phyloP scores from a whole-genome alignment of 2,113 vertebrate genomes.

The Hippocampus abdominalis region DNA sequence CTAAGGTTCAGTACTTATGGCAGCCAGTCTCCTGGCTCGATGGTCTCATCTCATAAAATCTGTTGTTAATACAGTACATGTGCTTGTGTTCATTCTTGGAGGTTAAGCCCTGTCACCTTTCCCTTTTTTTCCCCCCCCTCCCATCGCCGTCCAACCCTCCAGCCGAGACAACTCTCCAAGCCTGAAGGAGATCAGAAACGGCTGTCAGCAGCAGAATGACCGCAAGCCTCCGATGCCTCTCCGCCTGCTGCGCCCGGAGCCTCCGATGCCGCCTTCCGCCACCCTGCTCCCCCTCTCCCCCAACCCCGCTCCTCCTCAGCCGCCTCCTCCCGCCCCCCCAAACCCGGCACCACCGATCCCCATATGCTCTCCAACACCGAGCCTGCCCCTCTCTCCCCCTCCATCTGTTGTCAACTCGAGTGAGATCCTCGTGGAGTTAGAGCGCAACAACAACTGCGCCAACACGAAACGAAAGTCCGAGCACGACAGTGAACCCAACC shows the following conservation, averaged over 20 bases:
- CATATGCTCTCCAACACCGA: constrained; percentile 31
- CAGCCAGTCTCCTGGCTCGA: constrained; percentile 12
- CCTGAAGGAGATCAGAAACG: constrained; percentile 96
- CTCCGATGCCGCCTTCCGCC: constrained; percentile 74
- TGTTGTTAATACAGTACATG: not conserved
- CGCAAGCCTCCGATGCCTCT: constrained; percentile 93
- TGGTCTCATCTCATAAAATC: not conserved
- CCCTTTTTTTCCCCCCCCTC: not conserved
- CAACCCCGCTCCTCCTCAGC: constrained; percentile 31
- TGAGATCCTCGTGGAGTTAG: constrained; percentile 94
- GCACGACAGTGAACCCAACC: constrained; percentile 92
- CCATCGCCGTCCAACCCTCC: not conserved
- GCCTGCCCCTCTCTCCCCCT: constrained; percentile 72
- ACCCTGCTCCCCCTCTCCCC: constrained; percentile 44
- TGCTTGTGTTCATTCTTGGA: not conserved
- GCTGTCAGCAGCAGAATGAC: constrained; percentile 94
- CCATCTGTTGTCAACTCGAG: constrained; percentile 90
- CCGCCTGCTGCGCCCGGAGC: constrained; percentile 88
- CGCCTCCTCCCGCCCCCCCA: constrained; percentile 41
- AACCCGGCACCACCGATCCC: constrained; percentile 61
- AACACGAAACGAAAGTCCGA: constrained; percentile 82
- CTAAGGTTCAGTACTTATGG: constrained; percentile 19
- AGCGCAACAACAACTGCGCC: constrained; percentile 88
- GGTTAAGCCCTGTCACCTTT: not conserved
- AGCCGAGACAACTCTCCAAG: constrained; percentile 98